A percentile compares a stretch with the other conserved stretches of the same genome.
Conservation (phyloP, 92 coral and sea anemone species). For the Porites lobata region DNA sequence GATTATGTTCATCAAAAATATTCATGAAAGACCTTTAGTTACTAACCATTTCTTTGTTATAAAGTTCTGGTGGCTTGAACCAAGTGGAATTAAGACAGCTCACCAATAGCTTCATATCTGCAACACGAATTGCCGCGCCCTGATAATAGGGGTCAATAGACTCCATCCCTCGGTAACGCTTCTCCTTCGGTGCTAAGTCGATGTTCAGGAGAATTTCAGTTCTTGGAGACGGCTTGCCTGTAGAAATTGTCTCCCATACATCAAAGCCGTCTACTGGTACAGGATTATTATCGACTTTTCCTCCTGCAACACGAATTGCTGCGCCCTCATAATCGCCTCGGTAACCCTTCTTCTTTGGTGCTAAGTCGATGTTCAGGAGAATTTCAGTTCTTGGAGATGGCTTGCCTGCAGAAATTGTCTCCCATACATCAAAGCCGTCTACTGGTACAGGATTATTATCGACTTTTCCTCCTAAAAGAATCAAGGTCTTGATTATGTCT, state of each 20-base stretch:
- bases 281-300: constrained; percentile 28
- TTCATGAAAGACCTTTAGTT: no score
- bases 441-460: constrained; percentile 36
- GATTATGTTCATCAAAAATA: neutral
- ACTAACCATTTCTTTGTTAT: constrained; percentile 18
- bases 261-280: constrained; percentile 69
- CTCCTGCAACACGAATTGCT: constrained; percentile 8
- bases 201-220: constrained; percentile 72
- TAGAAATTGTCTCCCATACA: constrained; percentile 65
- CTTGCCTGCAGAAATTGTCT: constrained; percentile 47
- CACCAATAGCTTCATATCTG: constrained; percentile 61
- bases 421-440: constrained; percentile 75
- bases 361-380: constrained; percentile 65
- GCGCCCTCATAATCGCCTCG: constrained; percentile 17
- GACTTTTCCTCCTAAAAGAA: constrained; percentile 31
- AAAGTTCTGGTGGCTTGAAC: constrained; percentile 61
- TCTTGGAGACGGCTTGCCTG: constrained; percentile 65
- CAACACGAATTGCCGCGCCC: constrained; percentile 62
- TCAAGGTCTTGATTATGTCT: neutral
- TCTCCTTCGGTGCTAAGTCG: constrained; percentile 35
- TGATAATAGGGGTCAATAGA: neutral
- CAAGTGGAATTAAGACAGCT: constrained; percentile 58
- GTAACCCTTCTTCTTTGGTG: neutral
- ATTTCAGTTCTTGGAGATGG: constrained; percentile 75
- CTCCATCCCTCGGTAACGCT: neutral